Evolutionary conservation across 2,888 invertebrate genomes (phyloP).

Genomic region (Schizaphis graminum): DNA sequence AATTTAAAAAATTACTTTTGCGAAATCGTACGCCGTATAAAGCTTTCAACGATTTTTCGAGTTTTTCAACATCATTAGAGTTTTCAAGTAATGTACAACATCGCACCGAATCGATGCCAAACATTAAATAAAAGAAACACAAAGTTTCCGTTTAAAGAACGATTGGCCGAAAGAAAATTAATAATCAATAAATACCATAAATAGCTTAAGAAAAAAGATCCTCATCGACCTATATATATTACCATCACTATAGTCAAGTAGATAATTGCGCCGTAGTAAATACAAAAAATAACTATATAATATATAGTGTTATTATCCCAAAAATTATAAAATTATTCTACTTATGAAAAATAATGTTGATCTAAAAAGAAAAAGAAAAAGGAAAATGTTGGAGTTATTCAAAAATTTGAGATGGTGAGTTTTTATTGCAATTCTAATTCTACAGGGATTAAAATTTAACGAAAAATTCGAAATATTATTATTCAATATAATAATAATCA

Average conservation of each 20-base stretch:
- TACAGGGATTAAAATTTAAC: not conserved
- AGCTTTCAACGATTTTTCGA: not conserved
- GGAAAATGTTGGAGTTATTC: not conserved
- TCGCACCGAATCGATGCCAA: not conserved
- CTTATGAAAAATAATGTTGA: no score
- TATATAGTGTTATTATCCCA: not conserved
- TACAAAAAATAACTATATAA: not conserved
- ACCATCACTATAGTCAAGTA: not conserved
- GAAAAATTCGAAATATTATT: not conserved
- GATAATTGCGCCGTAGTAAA: not conserved
- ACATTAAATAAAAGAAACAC: not conserved
- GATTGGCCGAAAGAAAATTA: not conserved
- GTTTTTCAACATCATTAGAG: not conserved
- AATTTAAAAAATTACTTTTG: slow-evolving; percentile 12
- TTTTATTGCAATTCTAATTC: not conserved
- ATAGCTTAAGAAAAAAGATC: not conserved
- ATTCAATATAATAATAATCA: not conserved
- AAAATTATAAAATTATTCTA: not conserved
- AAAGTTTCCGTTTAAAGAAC: not conserved
- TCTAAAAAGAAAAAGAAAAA: not conserved
- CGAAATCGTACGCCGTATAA: not conserved
- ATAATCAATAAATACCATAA: not conserved
- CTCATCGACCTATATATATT: not conserved
- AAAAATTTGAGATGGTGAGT: not conserved
- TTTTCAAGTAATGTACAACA: not conserved